Base-by-base conservation (phyloP, 2,797 vertebrate genomes). In the Gastrophryne carolinensis region DNA sequence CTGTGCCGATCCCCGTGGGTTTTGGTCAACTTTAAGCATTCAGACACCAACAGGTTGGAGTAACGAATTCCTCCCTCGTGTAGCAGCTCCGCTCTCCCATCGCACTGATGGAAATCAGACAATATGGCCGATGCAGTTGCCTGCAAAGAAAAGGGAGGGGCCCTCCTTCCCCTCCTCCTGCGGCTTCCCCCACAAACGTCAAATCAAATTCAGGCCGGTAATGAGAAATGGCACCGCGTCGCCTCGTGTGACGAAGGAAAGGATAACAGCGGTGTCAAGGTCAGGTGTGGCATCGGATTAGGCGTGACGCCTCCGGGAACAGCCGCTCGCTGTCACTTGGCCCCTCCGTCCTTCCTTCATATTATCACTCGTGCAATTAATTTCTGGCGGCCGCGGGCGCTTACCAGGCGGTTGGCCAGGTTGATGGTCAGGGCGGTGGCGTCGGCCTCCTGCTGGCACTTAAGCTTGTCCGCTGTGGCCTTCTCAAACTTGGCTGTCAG, bases 391-490 rank as follows among this genome's bases (percentile, higher is more conserved):
- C 0, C 2, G 39, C 15, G 6, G n/a, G n/a, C n/a, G 77, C 95
- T 96, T 84, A 98, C 96, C 93, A 98, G 90, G 53, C 95, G 93
- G 84, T 98, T 97, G 82, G 97, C 97, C 3, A 98, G 91, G 54
- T 90, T 81, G 79, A 99, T 98, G 87, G 94, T 98, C 74, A 81
- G 85, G 0, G 91, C 89, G 0, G 97, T 98, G 10, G 87, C 85
- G 62, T 96, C 94, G 0, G 97, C 96, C 81, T 98, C 93, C 85
- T 96, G 93, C 84, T 96, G 95, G 84, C 97, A 98, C 84, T 89
- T 92, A 72, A 98, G 88, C 79, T 99, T 98, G 78, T 96, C 97
- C 29, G 92, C 83, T 0, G 95, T 98, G 62, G 97, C 97, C 86
- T 89, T 95, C 89, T 98, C 94, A 90, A 98, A 98, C 84, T 91